These are phyloP conservation scores for Phaetusa simplex DNA, from an alignment of 2,113 vertebrate species.

Conservation along the genomic window DNA sequence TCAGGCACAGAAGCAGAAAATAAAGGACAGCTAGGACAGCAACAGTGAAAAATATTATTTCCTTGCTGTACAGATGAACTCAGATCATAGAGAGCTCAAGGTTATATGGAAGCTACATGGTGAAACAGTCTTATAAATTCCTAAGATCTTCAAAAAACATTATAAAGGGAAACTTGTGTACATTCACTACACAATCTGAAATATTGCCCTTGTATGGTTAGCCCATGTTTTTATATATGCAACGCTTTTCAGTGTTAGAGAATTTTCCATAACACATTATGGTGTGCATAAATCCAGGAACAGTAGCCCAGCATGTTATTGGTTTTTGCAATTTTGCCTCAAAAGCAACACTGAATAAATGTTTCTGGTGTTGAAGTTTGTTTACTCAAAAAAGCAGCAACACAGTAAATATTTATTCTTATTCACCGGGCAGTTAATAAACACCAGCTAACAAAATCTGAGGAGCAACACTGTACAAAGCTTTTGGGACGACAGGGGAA, in stretches of 20 bases:
- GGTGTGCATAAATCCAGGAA: neutral
- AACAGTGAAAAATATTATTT: neutral
- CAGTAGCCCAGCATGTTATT: neutral
- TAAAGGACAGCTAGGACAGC: neutral
- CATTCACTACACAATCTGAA: neutral
- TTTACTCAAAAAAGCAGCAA: neutral
- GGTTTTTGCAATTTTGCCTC: neutral
- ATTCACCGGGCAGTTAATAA: neutral
- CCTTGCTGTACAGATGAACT: neutral
- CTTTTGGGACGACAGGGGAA: neutral
- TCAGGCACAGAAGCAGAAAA: neutral
- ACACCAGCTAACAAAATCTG: neutral
- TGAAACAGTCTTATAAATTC: neutral
- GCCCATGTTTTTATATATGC: neutral
- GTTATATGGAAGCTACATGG: neutral
- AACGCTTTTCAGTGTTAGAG: neutral
- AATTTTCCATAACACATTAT: neutral
- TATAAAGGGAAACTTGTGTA: neutral
- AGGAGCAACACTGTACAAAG: neutral
- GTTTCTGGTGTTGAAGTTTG: neutral
- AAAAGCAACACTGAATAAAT: neutral
- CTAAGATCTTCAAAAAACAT: fast-evolving
- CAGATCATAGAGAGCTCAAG: neutral
- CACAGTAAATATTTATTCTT: neutral
- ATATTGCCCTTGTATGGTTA: neutral